These are phyloP conservation scores for Sialis fuliginosa DNA, from an alignment of 2,888 invertebrate species.

Conservation along the genomic window DNA sequence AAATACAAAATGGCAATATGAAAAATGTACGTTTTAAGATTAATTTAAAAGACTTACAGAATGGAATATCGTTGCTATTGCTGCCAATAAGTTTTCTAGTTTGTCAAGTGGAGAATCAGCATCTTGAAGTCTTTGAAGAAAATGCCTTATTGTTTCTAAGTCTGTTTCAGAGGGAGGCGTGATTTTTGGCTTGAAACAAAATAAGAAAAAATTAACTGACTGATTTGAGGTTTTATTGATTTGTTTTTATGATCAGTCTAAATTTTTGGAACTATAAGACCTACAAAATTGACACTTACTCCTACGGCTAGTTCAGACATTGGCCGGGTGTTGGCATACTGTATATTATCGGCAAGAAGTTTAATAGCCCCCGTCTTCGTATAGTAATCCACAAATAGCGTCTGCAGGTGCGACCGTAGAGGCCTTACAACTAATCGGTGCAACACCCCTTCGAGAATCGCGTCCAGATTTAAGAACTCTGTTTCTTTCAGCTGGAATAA, in stretches of 20 bases:
- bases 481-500: slow-evolving; percentile 52
- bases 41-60: slow-evolving; percentile 32
- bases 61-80: slow-evolving; percentile 76
- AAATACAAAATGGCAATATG: slow-evolving; percentile 7
- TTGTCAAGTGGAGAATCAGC: slow-evolving; percentile 88
- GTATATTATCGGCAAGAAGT: slow-evolving; percentile 51
- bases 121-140: slow-evolving; percentile 68
- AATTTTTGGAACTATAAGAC: background rate
- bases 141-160: slow-evolving; percentile 58
- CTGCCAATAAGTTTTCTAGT: slow-evolving; percentile 75
- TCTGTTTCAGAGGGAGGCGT: slow-evolving; percentile 58
- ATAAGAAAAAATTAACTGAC: background rate
- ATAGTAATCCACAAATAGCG: slow-evolving; percentile 77
- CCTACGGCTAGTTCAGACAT: slow-evolving; percentile 51
- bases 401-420: slow-evolving; percentile 65
- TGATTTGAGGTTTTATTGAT: background rate
- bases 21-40: background rate
- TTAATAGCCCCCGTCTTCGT: slow-evolving; percentile 54
- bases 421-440: slow-evolving; percentile 81
- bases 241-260: background rate
- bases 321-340: slow-evolving; percentile 47
- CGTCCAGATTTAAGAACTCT: slow-evolving; percentile 89
- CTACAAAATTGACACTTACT: slow-evolving; percentile 22
- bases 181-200: slow-evolving; percentile 39
- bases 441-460: slow-evolving; percentile 87